Evolutionary conservation across 2,888 invertebrate species (phyloP).

Genomic region (Yponomeuta sedellus): DNA sequence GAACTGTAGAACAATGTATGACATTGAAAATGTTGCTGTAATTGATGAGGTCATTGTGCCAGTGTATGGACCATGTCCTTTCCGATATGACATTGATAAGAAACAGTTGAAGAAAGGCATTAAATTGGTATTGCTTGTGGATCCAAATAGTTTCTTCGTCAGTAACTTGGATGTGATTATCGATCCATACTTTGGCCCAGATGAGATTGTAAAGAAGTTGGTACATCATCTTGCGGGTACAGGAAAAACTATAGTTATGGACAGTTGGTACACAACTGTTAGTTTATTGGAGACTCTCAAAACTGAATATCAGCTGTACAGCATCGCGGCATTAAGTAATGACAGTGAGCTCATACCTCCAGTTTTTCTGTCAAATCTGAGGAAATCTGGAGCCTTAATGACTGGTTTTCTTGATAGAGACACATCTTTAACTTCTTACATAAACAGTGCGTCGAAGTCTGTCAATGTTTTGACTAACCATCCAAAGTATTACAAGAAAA

Average conservation of each 20-base stretch:
- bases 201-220: conserved; percentile 51
- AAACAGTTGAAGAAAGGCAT: conserved; percentile 55
- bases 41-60: conserved; percentile 65
- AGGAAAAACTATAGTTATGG: conserved; percentile 51
- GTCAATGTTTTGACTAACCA: conserved; percentile 55
- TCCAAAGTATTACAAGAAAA: conserved; percentile 51
- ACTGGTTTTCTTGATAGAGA: conserved; percentile 54
- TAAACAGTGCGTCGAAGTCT: conserved; percentile 44
- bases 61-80: conserved; percentile 62
- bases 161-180: conserved; percentile 62
- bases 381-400: conserved; percentile 43
- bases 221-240: conserved; percentile 55
- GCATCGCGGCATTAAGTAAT: conserved; percentile 49
- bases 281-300: conserved; percentile 42
- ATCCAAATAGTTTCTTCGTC: conserved; percentile 59
- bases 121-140: conserved; percentile 57
- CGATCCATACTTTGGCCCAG: conserved; percentile 48
- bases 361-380: conserved; percentile 46
- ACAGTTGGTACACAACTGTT: conserved; percentile 57
- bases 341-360: conserved; percentile 54
- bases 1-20: conserved; percentile 57
- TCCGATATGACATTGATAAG: conserved; percentile 55
- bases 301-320: conserved; percentile 45
- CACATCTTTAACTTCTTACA: conserved; percentile 49
- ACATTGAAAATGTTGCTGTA: conserved; percentile 46